Percentiles rank a stretch among this genome's conserved stretches.
Evolutionary conservation across 2,888 invertebrate species (phyloP).

Genomic region (Acronicta psi): DNA sequence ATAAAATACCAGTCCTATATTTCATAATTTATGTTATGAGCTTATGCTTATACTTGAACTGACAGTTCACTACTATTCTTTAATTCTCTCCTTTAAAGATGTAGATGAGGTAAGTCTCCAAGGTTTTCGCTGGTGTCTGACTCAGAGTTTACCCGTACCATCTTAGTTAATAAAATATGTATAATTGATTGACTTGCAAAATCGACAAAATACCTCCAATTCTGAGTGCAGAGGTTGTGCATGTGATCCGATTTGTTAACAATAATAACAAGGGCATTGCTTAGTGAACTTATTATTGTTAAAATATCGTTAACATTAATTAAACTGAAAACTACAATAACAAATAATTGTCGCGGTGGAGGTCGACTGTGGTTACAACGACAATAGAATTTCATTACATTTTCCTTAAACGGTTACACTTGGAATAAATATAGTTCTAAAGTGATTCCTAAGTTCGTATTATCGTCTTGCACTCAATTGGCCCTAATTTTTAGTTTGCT

Average conservation of each 20-base stretch:
- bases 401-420: slow-evolving; percentile 28
- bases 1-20: too few relatives aligned
- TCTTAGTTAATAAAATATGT: too few relatives aligned
- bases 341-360: slow-evolving; percentile 35
- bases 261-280: slow-evolving; percentile 35
- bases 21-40: too few relatives aligned
- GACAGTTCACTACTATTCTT: neutral
- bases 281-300: too few relatives aligned
- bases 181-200: neutral
- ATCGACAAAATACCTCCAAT: slow-evolving; percentile 6
- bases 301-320: slow-evolving; percentile 40
- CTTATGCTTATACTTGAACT: too few relatives aligned
- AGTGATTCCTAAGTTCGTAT: too few relatives aligned
- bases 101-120: slow-evolving; percentile 14
- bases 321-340: slow-evolving; percentile 31
- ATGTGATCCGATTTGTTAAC: slow-evolving; percentile 34
- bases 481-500: too few relatives aligned
- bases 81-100: slow-evolving; percentile 5
- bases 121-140: slow-evolving; percentile 19
- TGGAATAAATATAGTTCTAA: neutral
- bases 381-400: slow-evolving; percentile 15
- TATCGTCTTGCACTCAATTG: too few relatives aligned
- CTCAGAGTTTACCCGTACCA: neutral
- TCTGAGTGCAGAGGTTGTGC: slow-evolving; percentile 18
- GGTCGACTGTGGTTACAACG: slow-evolving; percentile 32